These are phyloP conservation scores for Limenitis camilla DNA, from an alignment of 2,888 invertebrate genomes.

Conservation along the genomic window DNA sequence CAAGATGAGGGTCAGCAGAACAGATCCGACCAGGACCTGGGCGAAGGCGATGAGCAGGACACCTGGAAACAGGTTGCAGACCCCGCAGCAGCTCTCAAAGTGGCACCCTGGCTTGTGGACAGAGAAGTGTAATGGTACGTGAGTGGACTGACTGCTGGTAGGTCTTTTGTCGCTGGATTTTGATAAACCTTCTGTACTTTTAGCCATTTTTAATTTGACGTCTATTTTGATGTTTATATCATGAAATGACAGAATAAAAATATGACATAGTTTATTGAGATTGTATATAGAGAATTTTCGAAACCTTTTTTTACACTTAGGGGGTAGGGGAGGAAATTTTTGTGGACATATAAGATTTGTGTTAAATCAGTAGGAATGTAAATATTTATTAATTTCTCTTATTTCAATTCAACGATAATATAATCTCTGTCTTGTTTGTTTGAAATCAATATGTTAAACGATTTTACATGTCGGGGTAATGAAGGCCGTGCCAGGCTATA, in stretches of 20 bases:
- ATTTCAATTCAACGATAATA: too few species aligned
- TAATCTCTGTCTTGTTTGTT: too few species aligned
- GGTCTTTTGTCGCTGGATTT: slow-evolving; percentile 35
- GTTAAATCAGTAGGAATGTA: too few species aligned
- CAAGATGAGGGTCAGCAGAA: slow-evolving; percentile 53
- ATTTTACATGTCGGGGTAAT: too few species aligned
- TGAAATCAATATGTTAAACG: too few species aligned
- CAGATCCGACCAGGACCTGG: slow-evolving; percentile 53
- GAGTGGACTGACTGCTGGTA: slow-evolving; percentile 37
- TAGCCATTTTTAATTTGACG: slow-evolving; percentile 16
- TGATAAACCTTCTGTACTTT: slow-evolving; percentile 20
- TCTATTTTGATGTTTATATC: neutral
- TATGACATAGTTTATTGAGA: neutral
- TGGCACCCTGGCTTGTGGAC: slow-evolving; percentile 59
- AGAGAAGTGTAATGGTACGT: slow-evolving; percentile 69
- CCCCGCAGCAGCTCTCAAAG: slow-evolving; percentile 63
- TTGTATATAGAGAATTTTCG: too few species aligned
- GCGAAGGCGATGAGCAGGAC: slow-evolving; percentile 59
- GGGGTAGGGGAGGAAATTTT: too few species aligned
- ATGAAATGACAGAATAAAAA: neutral
- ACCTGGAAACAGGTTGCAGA: slow-evolving; percentile 65
- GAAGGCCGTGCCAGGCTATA: too few species aligned
- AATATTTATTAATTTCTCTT: too few species aligned
- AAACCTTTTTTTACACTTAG: too few species aligned
- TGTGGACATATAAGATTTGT: too few species aligned